These are phyloP conservation scores for Byasa hedistus DNA, from an alignment of 2,888 invertebrate genomes.

Conservation along the genomic window DNA sequence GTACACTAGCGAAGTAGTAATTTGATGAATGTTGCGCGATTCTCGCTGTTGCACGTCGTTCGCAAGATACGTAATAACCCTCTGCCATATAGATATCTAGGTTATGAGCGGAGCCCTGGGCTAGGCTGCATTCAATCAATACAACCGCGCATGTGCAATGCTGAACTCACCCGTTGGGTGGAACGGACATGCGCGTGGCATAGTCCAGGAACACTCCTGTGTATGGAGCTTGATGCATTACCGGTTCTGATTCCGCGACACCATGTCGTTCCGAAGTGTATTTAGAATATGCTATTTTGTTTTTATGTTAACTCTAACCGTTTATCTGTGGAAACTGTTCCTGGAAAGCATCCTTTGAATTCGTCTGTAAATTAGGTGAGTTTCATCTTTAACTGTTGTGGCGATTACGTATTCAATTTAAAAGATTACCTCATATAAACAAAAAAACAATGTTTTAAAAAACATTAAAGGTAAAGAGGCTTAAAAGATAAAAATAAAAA, in stretches of 20 bases:
- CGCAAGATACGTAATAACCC: too few relatives aligned
- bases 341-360: not conserved
- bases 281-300: not conserved
- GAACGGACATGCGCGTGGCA: not conserved
- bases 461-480: too few relatives aligned
- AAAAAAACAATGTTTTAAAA: too few relatives aligned
- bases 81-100: too few relatives aligned
- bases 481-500: too few relatives aligned
- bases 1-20: too few relatives aligned
- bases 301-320: not conserved
- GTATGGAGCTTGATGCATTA: not conserved
- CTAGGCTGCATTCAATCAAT: too few relatives aligned
- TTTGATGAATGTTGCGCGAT: too few relatives aligned
- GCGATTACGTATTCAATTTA: too few relatives aligned
- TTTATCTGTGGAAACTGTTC: slow-evolving; percentile 1
- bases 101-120: not conserved
- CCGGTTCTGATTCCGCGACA: not conserved
- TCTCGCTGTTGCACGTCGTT: too few relatives aligned
- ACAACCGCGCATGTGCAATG: not conserved
- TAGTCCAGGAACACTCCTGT: not conserved
- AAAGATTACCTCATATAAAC: too few relatives aligned
- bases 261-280: not conserved
- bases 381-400: too few relatives aligned
- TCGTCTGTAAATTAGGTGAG: not conserved
- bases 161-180: not conserved